These are phyloP conservation scores for Platygyra sinensis DNA, from an alignment of 64 coral and sea anemone species.

Conservation along the genomic window DNA sequence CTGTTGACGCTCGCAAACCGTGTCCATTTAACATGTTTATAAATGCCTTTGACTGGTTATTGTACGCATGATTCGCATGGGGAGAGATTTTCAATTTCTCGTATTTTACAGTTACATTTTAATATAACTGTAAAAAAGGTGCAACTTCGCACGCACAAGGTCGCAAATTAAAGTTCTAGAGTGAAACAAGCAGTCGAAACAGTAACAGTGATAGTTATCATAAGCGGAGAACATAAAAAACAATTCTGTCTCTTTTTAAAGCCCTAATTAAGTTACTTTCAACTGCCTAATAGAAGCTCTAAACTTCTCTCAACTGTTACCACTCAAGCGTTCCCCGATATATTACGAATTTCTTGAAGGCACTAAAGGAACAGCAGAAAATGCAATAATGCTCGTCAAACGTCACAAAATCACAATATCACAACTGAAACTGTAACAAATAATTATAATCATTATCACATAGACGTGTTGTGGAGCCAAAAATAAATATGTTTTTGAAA, in stretches of 20 bases:
- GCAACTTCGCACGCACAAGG: constrained; percentile 12
- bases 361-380: background rate
- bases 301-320: constrained; percentile 18
- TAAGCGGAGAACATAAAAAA: constrained; percentile 10
- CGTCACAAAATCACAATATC: constrained; percentile 15
- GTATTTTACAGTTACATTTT: background rate
- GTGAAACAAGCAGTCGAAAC: background rate
- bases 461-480: too few species aligned
- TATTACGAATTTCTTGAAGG: constrained; percentile 14
- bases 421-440: background rate
- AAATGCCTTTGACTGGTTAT: background rate
- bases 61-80: background rate
- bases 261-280: constrained; percentile 32
- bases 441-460: too few species aligned
- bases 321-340: background rate
- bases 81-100: background rate
- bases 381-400: background rate
- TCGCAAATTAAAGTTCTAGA: background rate
- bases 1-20: background rate
- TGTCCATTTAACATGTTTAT: constrained; percentile 23
- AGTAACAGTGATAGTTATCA: constrained; percentile 9
- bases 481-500: too few species aligned
- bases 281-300: constrained; percentile 26
- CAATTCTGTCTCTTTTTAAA: background rate
- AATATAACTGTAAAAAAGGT: background rate